Base-by-base conservation (phyloP, 2,113 vertebrate genomes). In the Noctilio leporinus region DNA sequence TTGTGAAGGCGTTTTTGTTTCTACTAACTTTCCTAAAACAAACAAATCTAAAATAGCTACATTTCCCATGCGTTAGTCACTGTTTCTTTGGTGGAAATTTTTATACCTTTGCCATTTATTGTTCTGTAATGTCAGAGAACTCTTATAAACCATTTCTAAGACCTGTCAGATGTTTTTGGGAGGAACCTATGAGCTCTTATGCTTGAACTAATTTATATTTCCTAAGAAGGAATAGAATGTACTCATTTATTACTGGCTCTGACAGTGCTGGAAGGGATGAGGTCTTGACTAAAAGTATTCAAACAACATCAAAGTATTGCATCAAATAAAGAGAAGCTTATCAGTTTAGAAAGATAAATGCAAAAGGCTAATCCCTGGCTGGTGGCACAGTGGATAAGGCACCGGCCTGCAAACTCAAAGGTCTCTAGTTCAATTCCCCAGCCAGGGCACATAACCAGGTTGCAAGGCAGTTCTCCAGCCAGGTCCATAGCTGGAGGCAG, bases 191-290 rank as follows among this genome's bases (percentile, higher is more conserved):
- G 33, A 81, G 81, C 67, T 77, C 28, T 77, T 92, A 14, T 47
- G 28, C 55, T 62, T 92, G 70, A 84, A 84, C 22, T 96, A 28
- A 59, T 77, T 47, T 81, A 82, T 85, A 53, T 84, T 94, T 93
- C 35, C 40, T 87, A 75, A 80, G 59, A 77, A 88, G 88, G 80
- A 94, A 49, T 35, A 76, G 24, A 72, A 49, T 65, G 47, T 90
- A 62, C 19, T 73, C 28, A 59, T 77, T 95, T 84, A 78, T 85
- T 76, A 87, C 51, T 90, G 35, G 49, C 28, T 72, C 14, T 33
- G n/a, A 33, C 40, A 94, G 12, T 20, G 7, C 80, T 69, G 30
- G 51, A 70, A 16, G 40, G 14, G 9, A 65, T 47, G 40, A 84
- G 38, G 12, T 45, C 35, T 8, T 81, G 65, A 30, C 26, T 89